phyloP scores from a whole-genome alignment of 2,888 invertebrate species.

The Drosophila nr. fundita region DNA sequence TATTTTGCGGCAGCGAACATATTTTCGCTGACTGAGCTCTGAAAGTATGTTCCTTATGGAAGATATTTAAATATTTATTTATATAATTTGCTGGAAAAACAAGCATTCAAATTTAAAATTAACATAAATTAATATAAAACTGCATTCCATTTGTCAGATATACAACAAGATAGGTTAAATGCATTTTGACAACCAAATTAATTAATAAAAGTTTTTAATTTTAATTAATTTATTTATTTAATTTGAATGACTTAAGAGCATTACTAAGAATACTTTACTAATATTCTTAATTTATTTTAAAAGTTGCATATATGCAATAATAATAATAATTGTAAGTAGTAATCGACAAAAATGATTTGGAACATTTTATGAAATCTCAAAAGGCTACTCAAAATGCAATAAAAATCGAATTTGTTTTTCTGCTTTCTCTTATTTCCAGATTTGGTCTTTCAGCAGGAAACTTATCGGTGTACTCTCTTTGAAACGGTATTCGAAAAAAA shows the following conservation, averaged over 20 bases:
- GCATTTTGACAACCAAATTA: not conserved
- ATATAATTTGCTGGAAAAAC: too few relatives aligned
- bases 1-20: not conserved
- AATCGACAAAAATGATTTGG: not conserved
- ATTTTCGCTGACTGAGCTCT: too few relatives aligned
- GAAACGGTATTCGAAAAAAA: conserved; percentile 28
- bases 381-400: not conserved
- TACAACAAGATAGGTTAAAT: not conserved
- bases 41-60: not conserved
- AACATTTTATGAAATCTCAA: not conserved
- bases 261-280: not conserved
- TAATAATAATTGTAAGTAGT: not conserved
- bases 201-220: not conserved
- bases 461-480: not conserved
- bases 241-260: not conserved
- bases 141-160: not conserved
- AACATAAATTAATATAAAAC: too few relatives aligned
- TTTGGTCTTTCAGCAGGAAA: not conserved
- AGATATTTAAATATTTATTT: too few relatives aligned
- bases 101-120: too few relatives aligned
- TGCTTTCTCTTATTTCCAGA: not conserved
- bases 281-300: not conserved
- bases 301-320: not conserved
- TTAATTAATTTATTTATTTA: too few relatives aligned
- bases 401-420: not conserved